Conservation (phyloP, 2,113 vertebrate genomes). For the Amphilophus citrinellus region DNA sequence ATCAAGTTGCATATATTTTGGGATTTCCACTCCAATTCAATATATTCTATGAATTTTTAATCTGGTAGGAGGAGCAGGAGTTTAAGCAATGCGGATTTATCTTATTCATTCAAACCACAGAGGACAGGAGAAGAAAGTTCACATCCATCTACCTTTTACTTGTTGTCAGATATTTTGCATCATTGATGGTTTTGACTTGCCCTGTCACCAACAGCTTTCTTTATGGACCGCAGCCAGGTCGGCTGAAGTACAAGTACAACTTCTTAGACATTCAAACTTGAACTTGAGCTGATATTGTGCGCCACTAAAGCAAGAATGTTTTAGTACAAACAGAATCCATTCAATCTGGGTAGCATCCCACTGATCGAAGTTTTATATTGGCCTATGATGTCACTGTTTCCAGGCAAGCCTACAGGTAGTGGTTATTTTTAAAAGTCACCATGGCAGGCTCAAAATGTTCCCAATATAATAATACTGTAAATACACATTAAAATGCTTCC, state of each 20-base stretch:
- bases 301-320: neutral
- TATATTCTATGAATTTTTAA: slow-evolving; percentile 83
- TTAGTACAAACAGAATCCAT: neutral
- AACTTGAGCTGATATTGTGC: neutral
- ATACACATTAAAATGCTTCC: slow-evolving; percentile 32
- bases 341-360: neutral
- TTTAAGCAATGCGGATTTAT: slow-evolving; percentile 53
- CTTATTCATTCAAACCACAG: slow-evolving; percentile 28
- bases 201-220: no score
- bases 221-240: neutral
- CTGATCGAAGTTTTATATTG: neutral
- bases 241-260: neutral
- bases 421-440: slow-evolving; percentile 16
- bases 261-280: neutral
- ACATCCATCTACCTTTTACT: slow-evolving; percentile 13
- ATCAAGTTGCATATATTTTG: slow-evolving; percentile 84
- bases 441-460: slow-evolving; percentile 17
- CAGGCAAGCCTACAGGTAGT: neutral
- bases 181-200: slow-evolving; percentile 12
- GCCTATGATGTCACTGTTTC: slow-evolving; percentile 15
- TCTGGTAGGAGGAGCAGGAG: slow-evolving; percentile 51
- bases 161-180: slow-evolving; percentile 10
- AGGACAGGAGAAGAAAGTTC: slow-evolving; percentile 17
- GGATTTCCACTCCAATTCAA: slow-evolving; percentile 80
- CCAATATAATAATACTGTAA: slow-evolving; percentile 28